Evolutionary conservation across 2,888 invertebrate genomes (phyloP).

Genomic region (Ephialtes manifestator): DNA sequence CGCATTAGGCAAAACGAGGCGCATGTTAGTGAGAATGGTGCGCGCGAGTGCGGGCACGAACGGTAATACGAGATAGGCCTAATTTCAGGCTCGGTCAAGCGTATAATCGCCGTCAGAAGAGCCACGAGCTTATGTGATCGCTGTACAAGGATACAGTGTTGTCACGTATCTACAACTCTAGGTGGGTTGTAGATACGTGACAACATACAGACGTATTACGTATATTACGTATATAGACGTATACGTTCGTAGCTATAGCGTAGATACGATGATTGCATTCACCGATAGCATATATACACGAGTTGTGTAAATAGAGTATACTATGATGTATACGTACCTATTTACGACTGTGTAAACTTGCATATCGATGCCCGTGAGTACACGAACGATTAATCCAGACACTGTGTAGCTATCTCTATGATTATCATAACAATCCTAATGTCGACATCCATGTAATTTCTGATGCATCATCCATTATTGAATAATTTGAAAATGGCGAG

Average conservation of each 20-base stretch:
- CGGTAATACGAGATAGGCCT: conserved; percentile 45
- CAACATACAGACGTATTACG: too few species aligned
- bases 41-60: conserved; percentile 15
- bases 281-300: conserved; percentile 14
- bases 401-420: background rate
- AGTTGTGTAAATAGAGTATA: conserved; percentile 5
- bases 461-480: background rate
- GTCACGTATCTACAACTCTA: conserved; percentile 9
- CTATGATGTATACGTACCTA: conserved; percentile 15
- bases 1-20: background rate
- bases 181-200: too few species aligned
- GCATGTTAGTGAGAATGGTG: background rate
- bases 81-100: conserved; percentile 56
- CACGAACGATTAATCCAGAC: background rate
- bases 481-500: background rate
- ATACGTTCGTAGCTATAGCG: background rate
- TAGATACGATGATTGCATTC: background rate
- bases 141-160: conserved; percentile 16
- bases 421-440: conserved; percentile 13
- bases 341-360: conserved; percentile 14
- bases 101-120: conserved; percentile 54
- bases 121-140: conserved; percentile 35
- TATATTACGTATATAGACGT: conserved; percentile 12
- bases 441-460: background rate
- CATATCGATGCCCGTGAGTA: conserved; percentile 8